Evolutionary conservation across 2,888 invertebrate species (phyloP).

Genomic region (Alloscopus bannaensis): DNA sequence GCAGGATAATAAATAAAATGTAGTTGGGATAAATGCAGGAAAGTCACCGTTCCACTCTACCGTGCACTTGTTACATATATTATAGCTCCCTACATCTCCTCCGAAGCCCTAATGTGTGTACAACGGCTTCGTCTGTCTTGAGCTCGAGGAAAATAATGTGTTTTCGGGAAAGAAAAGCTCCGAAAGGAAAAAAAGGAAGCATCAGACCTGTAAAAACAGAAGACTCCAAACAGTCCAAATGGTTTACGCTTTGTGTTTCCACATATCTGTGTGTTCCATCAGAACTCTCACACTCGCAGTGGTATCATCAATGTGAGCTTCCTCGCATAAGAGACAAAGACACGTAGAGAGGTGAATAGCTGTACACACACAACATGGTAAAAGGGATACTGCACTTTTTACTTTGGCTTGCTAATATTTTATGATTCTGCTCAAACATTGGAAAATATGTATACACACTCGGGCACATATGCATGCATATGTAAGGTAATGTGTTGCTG

Average conservation of each 20-base stretch:
- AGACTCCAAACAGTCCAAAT: too few relatives aligned
- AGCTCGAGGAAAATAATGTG: background rate
- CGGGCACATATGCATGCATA: background rate
- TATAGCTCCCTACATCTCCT: background rate
- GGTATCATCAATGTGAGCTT: too few relatives aligned
- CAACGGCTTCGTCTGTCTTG: background rate
- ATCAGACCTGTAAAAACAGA: too few relatives aligned
- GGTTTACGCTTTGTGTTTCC: too few relatives aligned
- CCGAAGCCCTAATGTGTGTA: background rate
- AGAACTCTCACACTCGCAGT: too few relatives aligned
- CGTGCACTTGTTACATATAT: too few relatives aligned
- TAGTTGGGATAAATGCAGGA: conserved; percentile 43
- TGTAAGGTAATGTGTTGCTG: conserved; percentile 3
- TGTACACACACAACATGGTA: conserved; percentile 7
- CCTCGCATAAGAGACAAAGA: too few relatives aligned
- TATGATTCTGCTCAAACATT: background rate
- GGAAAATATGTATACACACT: background rate
- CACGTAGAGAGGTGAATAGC: too few relatives aligned
- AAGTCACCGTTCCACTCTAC: background rate
- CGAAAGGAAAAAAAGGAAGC: background rate
- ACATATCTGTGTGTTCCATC: too few relatives aligned
- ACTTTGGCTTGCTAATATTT: background rate
- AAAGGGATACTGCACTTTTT: background rate
- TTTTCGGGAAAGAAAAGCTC: background rate
- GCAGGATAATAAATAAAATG: conserved; percentile 36